Percentiles rank a stretch among this genome's conserved stretches.
Conservation (phyloP, 2,797 vertebrate genomes). For the Tachyglossus aculeatus region DNA sequence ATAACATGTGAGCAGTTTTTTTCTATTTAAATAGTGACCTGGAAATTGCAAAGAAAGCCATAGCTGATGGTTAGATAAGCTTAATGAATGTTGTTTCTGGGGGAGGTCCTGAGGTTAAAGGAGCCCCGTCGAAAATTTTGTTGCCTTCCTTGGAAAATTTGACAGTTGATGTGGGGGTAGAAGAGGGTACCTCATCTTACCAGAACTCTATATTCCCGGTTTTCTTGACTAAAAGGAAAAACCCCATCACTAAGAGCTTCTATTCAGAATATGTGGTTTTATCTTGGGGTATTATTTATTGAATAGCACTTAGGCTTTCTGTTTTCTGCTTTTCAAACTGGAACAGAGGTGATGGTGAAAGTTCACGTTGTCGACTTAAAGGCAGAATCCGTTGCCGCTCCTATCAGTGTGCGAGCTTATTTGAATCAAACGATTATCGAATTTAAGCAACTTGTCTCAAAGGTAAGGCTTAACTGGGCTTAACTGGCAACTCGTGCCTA, state of each 20-base stretch:
- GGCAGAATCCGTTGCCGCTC: slow-evolving; percentile 86
- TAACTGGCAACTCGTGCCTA: no score
- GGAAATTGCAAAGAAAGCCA: no score
- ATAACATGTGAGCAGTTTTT: no score
- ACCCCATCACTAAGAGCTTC: not conserved
- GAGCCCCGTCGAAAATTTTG: no score
- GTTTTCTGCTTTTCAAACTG: slow-evolving; percentile 47
- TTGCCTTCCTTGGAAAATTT: no score
- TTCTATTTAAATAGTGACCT: no score
- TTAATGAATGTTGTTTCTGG: no score
- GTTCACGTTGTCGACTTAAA: slow-evolving; percentile 94
- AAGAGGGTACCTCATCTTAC: not conserved
- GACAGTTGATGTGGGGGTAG: no score
- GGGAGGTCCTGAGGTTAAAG: no score
- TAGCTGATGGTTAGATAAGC: no score
- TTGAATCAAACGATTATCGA: slow-evolving; percentile 95
- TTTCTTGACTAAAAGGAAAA: slow-evolving; percentile 10
- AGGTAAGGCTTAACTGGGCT: slow-evolving; percentile 79
- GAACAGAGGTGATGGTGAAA: slow-evolving; percentile 98
- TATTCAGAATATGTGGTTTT: slow-evolving; percentile 1
- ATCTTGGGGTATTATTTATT: slow-evolving; percentile 3
- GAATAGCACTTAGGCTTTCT: not conserved
- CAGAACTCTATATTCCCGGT: not conserved
- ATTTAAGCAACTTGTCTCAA: slow-evolving; percentile 96
- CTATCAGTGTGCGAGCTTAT: slow-evolving; percentile 93